Base-by-base conservation (phyloP, 2,113 vertebrate species). In the Scomber colias region DNA sequence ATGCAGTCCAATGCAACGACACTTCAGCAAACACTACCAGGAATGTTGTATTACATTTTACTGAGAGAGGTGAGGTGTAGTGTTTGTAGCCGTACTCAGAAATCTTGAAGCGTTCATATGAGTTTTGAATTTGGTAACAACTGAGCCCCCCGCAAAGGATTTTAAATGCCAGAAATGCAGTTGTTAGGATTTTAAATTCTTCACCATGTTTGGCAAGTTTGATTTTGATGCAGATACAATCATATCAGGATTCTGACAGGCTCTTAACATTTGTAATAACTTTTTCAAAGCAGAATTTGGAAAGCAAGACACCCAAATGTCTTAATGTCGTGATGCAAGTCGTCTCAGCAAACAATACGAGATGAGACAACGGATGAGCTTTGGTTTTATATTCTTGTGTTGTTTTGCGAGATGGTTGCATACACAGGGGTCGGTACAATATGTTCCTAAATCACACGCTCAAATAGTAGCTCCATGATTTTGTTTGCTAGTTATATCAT, bases 401-500 rank as follows among this genome's bases (percentile, higher is more conserved):
- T 70, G 14, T 40, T 27, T 54, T 66, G 27, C 44, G 71, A 71
- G 68, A 64, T 66, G 60, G 64, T 7, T 49, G 30, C 40, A 61
- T 31, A 51, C 40, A 68, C n/a, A 17, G 35, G 13, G 17, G 27
- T 57, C 11, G 4, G 76, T 55, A 79, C 70, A 81, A n/a, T 69
- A 55, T 60, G 67, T 85, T 73, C 54, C n/a, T 49, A 62, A 66
- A 72, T 78, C 45, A 61, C 16, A 12, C 72, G 62, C 61, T 82
- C 35, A 53, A 71, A 61, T 54, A 48, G 48, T 50, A n/a, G 61
- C 50, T 49, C 14, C 4, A 19, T 65, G 44, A 74, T 71, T 77
- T 82, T 57, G 24, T 74, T 44, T 84, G 77, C 48, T 69, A 30
- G 75, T 81, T 75, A 54, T 44, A 51, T 79, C 45, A 48, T 66